Evolutionary conservation across 1,140 invertebrate species (phyloP), one percentile per base, ranked within the genome.

Genomic region (Geopemphigus sp.): DNA sequence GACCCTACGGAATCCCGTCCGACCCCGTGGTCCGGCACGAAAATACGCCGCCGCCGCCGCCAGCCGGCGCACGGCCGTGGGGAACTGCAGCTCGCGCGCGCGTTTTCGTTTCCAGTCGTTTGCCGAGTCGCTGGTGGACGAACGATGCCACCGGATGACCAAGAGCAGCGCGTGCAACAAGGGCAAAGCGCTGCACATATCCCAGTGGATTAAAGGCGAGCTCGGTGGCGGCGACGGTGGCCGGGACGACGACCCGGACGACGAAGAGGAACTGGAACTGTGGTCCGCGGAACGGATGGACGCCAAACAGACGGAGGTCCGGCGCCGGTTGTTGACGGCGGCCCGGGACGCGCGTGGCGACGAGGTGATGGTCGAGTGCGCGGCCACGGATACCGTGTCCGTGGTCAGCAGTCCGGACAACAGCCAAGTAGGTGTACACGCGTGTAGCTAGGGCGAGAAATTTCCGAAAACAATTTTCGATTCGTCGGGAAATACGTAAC

Each of bases 141-240:
- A 89, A 82, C 87, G 88, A 80, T 90, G 89, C 83, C 88, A 88
- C 66, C 88, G 88, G 70, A 83, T 90, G 26, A 88, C 88, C 80
- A 89, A 89, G 83, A 84, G 87, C 59, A 84, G 87, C 82, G 2
- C 68, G 24, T 85, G 88, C 84, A 87, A 88, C 85, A 89, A 88
- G 83, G 88, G 88, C 81, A 88, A 89, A 81, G 87, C 89, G 53
- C 82, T 91, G 81, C 91, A 93, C 83, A 84, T 92, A 61, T 90
- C 91, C 57, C 90, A 91, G 82, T 92, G 92, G 92, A 92, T 93
- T 87, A 89, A 88, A 59, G 88, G 89, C 63, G 86, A 89, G 78
- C 84, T 89, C 80, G 83, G 84, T 1, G 86, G 86, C 80, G 82
- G 66, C 12, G 86, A 86, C 82, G 83, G 24, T 15, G 45, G 4